A percentile compares a stretch with the other conserved stretches of the same genome.
These are phyloP conservation scores for Rhizomys pruinosus DNA, from an alignment of 2,113 vertebrate species.

Conservation along the genomic window DNA sequence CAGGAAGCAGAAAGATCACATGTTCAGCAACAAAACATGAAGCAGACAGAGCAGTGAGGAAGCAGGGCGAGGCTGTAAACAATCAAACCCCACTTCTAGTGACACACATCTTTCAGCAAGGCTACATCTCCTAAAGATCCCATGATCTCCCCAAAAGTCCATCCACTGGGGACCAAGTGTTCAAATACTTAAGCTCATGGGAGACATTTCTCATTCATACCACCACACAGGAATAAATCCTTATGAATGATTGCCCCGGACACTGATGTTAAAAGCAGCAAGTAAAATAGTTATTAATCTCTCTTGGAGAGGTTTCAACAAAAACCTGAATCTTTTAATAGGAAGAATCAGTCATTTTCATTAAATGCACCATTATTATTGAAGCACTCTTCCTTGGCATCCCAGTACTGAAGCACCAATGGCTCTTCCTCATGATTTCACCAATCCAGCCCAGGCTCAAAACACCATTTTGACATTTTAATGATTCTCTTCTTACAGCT, in stretches of 20 bases:
- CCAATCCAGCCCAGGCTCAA: slow-evolving; percentile 18
- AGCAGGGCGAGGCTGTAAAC: too few relatives aligned
- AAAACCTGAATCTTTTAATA: slow-evolving; percentile 32
- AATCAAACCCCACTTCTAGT: too few relatives aligned
- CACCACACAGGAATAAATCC: background rate
- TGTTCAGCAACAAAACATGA: too few relatives aligned
- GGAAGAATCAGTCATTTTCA: background rate
- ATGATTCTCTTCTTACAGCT: background rate
- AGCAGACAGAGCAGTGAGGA: too few relatives aligned
- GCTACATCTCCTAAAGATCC: too few relatives aligned
- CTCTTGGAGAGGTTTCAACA: slow-evolving; percentile 39
- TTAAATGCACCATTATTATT: background rate
- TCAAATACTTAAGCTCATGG: too few relatives aligned
- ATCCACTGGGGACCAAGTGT: too few relatives aligned
- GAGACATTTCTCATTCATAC: too few relatives aligned
- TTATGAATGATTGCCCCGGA: background rate
- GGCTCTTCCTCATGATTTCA: slow-evolving; percentile 8
- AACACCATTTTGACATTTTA: slow-evolving; percentile 40
- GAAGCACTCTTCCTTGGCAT: slow-evolving; percentile 17
- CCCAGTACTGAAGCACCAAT: background rate
- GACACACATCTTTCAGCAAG: too few relatives aligned
- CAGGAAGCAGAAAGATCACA: too few relatives aligned
- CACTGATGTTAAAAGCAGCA: slow-evolving; percentile 37
- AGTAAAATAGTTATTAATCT: slow-evolving; percentile 47
- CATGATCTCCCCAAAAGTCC: too few relatives aligned